Percentiles rank a stretch among this genome's conserved stretches.
Evolutionary conservation across 2,888 invertebrate species (phyloP).

Genomic region (Mesoligia furuncula): DNA sequence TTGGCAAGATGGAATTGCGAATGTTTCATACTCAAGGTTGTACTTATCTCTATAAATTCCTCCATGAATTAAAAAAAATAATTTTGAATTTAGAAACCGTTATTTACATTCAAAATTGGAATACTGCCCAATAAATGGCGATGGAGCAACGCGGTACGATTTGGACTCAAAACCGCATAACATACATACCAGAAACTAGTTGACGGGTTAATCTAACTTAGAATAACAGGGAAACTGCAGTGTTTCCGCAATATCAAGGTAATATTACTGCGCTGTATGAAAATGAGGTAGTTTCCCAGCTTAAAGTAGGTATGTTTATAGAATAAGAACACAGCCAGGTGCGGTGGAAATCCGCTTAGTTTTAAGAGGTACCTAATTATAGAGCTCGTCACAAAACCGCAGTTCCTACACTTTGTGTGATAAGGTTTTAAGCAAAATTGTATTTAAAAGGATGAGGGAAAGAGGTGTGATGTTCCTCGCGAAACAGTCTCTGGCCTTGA

Average conservation of each 20-base stretch:
- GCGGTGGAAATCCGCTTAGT: conserved; percentile 12
- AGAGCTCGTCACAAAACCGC: conserved; percentile 2
- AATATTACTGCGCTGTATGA: conserved; percentile 11
- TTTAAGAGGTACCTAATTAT: conserved; percentile 13
- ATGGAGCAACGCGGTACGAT: conserved; percentile 28
- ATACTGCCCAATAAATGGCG: conserved; percentile 40
- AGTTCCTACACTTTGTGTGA: not conserved
- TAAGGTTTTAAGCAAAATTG: not conserved
- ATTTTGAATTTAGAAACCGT: not conserved
- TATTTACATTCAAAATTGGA: conserved; percentile 39
- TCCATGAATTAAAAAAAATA: conserved; percentile 5
- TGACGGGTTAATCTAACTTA: conserved; percentile 53
- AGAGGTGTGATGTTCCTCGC: not conserved
- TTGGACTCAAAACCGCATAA: conserved; percentile 31
- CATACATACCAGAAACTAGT: conserved; percentile 22
- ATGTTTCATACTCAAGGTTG: not conserved
- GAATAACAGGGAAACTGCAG: conserved; percentile 18
- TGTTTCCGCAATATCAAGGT: conserved; percentile 20
- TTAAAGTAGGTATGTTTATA: not conserved
- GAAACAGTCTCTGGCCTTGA: not conserved
- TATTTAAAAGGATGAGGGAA: not conserved
- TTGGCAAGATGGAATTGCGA: too few species aligned
- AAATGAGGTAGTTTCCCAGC: conserved; percentile 11
- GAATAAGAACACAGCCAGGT: conserved; percentile 14
- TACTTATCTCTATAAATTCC: too few species aligned